Base-by-base conservation (phyloP, 1,140 invertebrate species). In the Theocolax elegans region DNA sequence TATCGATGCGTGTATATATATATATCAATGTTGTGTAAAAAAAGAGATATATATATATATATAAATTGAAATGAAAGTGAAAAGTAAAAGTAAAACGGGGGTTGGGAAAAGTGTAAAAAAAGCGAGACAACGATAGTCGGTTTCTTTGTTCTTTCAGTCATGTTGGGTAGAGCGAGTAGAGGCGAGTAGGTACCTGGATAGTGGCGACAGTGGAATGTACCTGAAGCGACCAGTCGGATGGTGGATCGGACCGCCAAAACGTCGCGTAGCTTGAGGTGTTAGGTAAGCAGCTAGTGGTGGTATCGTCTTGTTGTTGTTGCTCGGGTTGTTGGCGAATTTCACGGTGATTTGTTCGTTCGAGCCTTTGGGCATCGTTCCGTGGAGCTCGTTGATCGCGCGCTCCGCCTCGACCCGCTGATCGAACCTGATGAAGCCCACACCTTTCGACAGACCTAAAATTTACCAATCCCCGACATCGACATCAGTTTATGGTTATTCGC, bases 241-340 rank as follows among this genome's bases (percentile, higher is more conserved):
- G 87, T 96, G 94, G 81, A 98, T 97, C 77, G 94, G 95, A 85
- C 93, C 95, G 86, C 94, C 94, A 88, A 93, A 97, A 76, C 94
- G 89, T 70, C 94, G 87, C 80, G 90, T 87, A 78, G 92, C 87
- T 80, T 93, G 92, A 21, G 94, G 93, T 73, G 94, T 91, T 77
- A 98, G 88, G 85, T 98, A 99, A 42, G 96, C 96, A 35, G 95
- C 94, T 81, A 98, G 87, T 35, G 96, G 95, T 76, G 94, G 93
- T 82, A 97, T 90, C 70, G 94, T 93, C 86, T 96, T 96, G 81
- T 92, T 92, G 86, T 95, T 95, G 89, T 94, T 96, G 88, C 94
- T 96, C n/a, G 95, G 95, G 84, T 97, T 99, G 87, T 99, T 99
- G 72, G 98, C 98, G 87, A 99, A 99, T 88, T 99, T 99, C 72